Conservation (phyloP, 2,888 invertebrate species). For the Cosmorhoe ocellata region DNA sequence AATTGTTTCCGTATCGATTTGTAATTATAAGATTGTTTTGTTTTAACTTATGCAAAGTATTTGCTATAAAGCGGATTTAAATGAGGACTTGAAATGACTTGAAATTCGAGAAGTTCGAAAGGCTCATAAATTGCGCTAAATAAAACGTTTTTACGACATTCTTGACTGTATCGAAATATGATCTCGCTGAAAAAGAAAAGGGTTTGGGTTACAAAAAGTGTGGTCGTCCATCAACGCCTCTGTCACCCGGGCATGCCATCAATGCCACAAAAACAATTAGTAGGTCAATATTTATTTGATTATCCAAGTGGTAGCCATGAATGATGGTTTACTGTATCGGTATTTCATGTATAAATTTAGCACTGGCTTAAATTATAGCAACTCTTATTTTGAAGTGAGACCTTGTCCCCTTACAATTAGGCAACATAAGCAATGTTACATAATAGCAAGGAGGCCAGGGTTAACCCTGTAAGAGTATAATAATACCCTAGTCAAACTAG, state of each 20-base stretch:
- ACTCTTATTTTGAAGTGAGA: not conserved
- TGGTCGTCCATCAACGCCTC: constrained; percentile 72
- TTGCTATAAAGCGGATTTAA: constrained; percentile 53
- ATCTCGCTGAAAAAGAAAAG: constrained; percentile 53
- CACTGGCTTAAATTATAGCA: too few species aligned
- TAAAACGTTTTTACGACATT: constrained; percentile 38
- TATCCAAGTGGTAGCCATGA: constrained; percentile 58
- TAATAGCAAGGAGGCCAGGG: too few species aligned
- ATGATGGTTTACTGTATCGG: constrained; percentile 55
- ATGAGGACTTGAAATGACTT: constrained; percentile 45
- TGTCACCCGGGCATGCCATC: constrained; percentile 72
- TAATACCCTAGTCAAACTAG: too few species aligned
- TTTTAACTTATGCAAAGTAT: constrained; percentile 59
- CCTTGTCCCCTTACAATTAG: too few species aligned
- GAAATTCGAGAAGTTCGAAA: constrained; percentile 42
- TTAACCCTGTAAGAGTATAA: too few species aligned
- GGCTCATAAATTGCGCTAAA: constrained; percentile 40
- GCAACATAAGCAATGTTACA: too few species aligned
- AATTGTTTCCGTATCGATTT: constrained; percentile 60
- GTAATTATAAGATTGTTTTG: constrained; percentile 60
- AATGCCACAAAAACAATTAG: constrained; percentile 79
- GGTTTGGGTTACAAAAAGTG: constrained; percentile 65
- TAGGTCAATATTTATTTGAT: constrained; percentile 80
- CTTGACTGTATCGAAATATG: constrained; percentile 54
- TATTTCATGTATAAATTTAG: too few species aligned